phyloP scores from a whole-genome alignment of 2,113 vertebrate species.

The Lagopus muta region DNA sequence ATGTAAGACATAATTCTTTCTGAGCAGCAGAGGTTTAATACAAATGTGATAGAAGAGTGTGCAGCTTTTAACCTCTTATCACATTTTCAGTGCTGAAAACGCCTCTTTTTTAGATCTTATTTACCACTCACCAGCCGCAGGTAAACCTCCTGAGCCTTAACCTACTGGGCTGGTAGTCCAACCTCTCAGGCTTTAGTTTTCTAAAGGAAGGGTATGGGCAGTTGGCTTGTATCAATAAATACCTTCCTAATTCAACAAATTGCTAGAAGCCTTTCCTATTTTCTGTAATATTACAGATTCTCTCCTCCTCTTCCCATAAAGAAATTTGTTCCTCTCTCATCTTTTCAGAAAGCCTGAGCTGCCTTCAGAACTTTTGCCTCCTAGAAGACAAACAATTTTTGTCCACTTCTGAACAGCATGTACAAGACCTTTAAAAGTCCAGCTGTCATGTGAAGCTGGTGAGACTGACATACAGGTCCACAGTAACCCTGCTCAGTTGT shows the following conservation, averaged over 20 bases:
- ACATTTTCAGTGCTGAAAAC: not conserved
- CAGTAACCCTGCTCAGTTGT: not conserved
- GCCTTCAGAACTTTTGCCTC: not conserved
- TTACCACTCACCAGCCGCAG: not conserved
- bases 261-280: not conserved
- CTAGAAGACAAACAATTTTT: not conserved
- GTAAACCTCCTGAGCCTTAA: not conserved
- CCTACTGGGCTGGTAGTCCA: not conserved
- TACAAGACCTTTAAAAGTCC: not conserved
- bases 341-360: not conserved
- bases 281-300: not conserved
- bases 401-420: not conserved
- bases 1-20: not conserved
- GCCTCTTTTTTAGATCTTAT: not conserved
- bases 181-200: rapidly evolving
- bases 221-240: not conserved
- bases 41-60: rapidly evolving
- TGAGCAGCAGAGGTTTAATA: not conserved
- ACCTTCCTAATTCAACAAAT: not conserved
- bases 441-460: rapidly evolving
- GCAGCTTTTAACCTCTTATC: not conserved
- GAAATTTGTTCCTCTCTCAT: not conserved
- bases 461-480: not conserved
- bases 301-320: not conserved
- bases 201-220: not conserved